phyloP scores from a whole-genome alignment of 1,140 invertebrate species.

The Magallana angulata region DNA sequence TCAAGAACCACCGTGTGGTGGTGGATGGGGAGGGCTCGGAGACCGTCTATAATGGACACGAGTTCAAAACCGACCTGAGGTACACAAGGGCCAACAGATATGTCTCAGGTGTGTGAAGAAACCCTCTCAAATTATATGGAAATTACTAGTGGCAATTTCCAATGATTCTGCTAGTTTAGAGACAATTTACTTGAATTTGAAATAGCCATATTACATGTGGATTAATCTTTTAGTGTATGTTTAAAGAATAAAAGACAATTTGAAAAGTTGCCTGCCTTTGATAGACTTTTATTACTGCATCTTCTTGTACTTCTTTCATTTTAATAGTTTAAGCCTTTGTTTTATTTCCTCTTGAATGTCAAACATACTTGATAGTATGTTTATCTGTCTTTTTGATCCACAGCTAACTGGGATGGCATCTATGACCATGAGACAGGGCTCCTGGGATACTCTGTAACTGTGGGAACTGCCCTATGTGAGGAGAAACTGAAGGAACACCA shows the following conservation, averaged over 20 bases:
- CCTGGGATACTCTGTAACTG: constrained; percentile 64
- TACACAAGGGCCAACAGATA: constrained; percentile 61
- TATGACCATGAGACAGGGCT: constrained; percentile 68
- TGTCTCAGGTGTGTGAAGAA: constrained; percentile 51
- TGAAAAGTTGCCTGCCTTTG: too few relatives aligned
- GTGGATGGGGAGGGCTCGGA: constrained; percentile 59
- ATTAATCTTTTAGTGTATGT: too few relatives aligned
- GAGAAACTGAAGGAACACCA: constrained; percentile 63
- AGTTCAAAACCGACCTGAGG: constrained; percentile 49
- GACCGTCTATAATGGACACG: constrained; percentile 64
- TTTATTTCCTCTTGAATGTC: neutral
- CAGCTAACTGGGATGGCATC: constrained; percentile 71
- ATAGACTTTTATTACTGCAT: too few relatives aligned
- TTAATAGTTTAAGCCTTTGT: too few relatives aligned
- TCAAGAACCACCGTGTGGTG: constrained; percentile 54
- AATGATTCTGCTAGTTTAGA: too few relatives aligned
- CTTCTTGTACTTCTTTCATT: too few relatives aligned
- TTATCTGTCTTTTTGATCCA: constrained; percentile 8
- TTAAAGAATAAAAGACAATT: too few relatives aligned
- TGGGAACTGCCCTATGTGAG: constrained; percentile 60
- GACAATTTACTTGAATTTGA: too few relatives aligned
- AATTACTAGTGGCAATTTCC: too few relatives aligned
- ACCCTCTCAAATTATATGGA: too few relatives aligned
- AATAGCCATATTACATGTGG: too few relatives aligned
- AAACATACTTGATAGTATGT: neutral